Conservation (phyloP, 2,113 vertebrate genomes). For the Halcyon malimbica region DNA sequence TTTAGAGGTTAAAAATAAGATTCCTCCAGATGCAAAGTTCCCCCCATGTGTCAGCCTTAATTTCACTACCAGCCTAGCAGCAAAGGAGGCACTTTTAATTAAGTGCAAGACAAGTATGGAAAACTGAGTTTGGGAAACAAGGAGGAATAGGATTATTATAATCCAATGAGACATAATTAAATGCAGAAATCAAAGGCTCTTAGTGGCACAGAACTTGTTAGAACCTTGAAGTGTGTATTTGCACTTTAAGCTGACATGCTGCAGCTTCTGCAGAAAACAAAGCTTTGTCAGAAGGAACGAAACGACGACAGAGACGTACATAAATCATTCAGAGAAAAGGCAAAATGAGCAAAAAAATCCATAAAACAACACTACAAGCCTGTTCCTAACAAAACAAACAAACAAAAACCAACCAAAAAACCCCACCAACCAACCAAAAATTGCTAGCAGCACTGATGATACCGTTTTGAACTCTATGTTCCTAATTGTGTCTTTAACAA, state of each 20-base stretch:
- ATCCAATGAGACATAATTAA: slow-evolving; percentile 56
- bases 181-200: slow-evolving; percentile 58
- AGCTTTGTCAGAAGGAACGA: neutral
- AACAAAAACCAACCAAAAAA: neutral
- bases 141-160: slow-evolving; percentile 52
- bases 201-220: slow-evolving; percentile 8
- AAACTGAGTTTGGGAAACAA: slow-evolving; percentile 13
- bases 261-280: neutral
- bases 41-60: neutral
- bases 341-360: neutral
- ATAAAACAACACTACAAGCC: neutral
- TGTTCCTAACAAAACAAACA: neutral
- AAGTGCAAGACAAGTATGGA: neutral
- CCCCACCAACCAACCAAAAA: neutral
- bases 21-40: neutral
- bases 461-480: neutral
- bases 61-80: neutral
- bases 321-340: neutral
- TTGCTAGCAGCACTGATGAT: neutral
- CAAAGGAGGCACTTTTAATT: slow-evolving; percentile 41
- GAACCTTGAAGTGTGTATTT: slow-evolving; percentile 18
- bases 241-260: neutral
- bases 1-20: slow-evolving; percentile 28
- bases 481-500: neutral
- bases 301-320: rapidly evolving